Base-by-base conservation (phyloP, 2,113 vertebrate genomes). In the Mastomys natalensis region DNA sequence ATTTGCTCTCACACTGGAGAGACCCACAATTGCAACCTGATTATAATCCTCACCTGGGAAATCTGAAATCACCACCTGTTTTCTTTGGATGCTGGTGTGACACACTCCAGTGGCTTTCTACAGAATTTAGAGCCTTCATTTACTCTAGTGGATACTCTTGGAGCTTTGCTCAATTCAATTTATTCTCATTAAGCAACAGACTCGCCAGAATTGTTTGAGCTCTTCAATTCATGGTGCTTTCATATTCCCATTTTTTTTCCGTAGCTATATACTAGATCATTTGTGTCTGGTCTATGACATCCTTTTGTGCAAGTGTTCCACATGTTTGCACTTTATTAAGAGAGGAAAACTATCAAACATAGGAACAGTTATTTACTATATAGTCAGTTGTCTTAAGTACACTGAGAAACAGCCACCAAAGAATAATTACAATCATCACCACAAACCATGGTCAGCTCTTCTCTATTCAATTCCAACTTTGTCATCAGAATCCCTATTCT, bases 41-140 rank as follows among this genome's bases (percentile, higher is more conserved):
- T 95, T 98, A 95, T 94, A 92, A 95, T 94, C 74, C 94, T 98
- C 97, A 98, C 97, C 95, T 97, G 98, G 97, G 98, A 98, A 98
- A 98, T 98, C 94, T 98, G 95, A 98, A 97, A 97, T 97, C 91
- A 96, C 88, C 97, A 98, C 98, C 98, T 98, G 98, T 98, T 98
- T 98, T 97, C 96, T 97, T 97, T 97, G 7, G 0, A 82, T 96
- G 92, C 81, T 92, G 82, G 31, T 91, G 77, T 96, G 96, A 96
- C 94, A 98, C 94, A 97, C 87, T 98, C 96, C 53, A 94, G 62
- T 92, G 97, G 87, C 95, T 97, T 97, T 96, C 94, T 93, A 93
- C 81, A 96, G 92, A 98, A 98, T 97, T 98, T 87, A 95, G 97
- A 98, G 51, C 51, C 96, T 31, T 95, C n/a, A 3, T 90, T 95